These are phyloP conservation scores for Sinocyclocheilus anophthalmus DNA, from an alignment of 2,113 vertebrate species.

Conservation along the genomic window DNA sequence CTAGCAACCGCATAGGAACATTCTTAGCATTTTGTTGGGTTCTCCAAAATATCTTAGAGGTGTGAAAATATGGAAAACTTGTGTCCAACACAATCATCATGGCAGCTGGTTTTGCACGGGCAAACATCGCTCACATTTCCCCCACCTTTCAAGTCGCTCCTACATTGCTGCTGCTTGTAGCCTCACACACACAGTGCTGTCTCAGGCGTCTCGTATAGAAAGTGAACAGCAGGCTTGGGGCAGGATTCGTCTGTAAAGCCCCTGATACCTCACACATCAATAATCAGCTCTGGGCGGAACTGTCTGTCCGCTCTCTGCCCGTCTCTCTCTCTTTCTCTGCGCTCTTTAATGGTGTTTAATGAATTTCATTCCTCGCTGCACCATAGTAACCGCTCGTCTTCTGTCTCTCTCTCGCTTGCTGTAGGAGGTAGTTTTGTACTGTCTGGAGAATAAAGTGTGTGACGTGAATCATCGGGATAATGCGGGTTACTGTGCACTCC, in stretches of 20 bases:
- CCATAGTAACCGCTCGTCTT: conserved; percentile 28
- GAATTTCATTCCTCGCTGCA: conserved; percentile 14
- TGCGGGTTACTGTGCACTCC: conserved; percentile 91
- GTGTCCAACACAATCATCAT: neutral
- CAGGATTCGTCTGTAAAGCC: conserved; percentile 27
- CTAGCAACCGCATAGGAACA: neutral
- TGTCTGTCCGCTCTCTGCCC: conserved; percentile 21
- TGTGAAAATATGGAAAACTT: conserved; percentile 6
- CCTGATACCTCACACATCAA: conserved; percentile 37
- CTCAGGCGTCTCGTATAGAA: conserved; percentile 20
- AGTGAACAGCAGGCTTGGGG: conserved; percentile 29
- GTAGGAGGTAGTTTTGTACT: conserved; percentile 94
- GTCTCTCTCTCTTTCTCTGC: conserved; percentile 17
- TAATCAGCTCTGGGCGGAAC: conserved; percentile 35
- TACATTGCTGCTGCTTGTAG: neutral
- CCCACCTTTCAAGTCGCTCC: neutral
- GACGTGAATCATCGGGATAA: conserved; percentile 94
- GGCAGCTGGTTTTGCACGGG: neutral
- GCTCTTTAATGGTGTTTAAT: conserved; percentile 39
- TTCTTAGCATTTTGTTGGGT: neutral
- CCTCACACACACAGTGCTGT: neutral
- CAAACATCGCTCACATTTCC: neutral
- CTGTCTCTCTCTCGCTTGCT: conserved; percentile 51
- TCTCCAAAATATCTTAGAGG: neutral
- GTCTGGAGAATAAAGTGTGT: conserved; percentile 88